phyloP scores from a whole-genome alignment of 1,140 invertebrate genomes.

The Lysiphlebus fabarum region DNA sequence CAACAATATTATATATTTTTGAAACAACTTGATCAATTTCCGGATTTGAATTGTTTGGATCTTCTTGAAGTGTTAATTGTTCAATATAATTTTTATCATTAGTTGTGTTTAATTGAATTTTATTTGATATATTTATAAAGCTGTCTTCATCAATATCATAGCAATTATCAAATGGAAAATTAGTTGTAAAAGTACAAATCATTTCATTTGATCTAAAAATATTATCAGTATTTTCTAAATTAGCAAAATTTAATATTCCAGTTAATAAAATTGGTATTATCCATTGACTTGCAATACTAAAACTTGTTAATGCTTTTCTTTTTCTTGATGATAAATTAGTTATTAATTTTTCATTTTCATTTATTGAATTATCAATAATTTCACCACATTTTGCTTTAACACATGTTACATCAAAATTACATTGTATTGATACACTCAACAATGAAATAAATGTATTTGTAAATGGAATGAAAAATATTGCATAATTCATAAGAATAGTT shows the following conservation, averaged over 20 bases:
- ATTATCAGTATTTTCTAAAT: conserved; percentile 1
- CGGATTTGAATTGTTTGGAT: conserved; percentile 13
- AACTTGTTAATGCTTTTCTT: conserved; percentile 7
- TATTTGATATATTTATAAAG: not conserved
- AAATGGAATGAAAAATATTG: conserved; percentile 28
- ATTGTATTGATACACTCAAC: conserved; percentile 21
- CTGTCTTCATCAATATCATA: conserved; percentile 1
- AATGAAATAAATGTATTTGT: conserved; percentile 27
- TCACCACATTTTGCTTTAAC: not conserved
- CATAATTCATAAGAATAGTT: conserved; percentile 23
- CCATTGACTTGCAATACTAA: conserved; percentile 25
- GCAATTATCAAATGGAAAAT: conserved; percentile 28
- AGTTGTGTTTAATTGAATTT: not conserved
- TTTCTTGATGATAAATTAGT: not conserved
- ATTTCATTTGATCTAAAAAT: conserved; percentile 9
- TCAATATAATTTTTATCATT: conserved; percentile 16
- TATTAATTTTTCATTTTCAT: conserved; percentile 6
- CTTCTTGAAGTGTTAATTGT: not conserved
- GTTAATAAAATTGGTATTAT: conserved; percentile 22
- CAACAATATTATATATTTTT: conserved; percentile 19
- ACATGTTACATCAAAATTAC: conserved; percentile 17
- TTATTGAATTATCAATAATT: not conserved
- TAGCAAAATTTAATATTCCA: conserved; percentile 16
- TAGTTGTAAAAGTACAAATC: conserved; percentile 20
- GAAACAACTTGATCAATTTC: conserved; percentile 18